phyloP scores from a whole-genome alignment of 2,113 vertebrate species.

The Anseranas semipalmata region DNA sequence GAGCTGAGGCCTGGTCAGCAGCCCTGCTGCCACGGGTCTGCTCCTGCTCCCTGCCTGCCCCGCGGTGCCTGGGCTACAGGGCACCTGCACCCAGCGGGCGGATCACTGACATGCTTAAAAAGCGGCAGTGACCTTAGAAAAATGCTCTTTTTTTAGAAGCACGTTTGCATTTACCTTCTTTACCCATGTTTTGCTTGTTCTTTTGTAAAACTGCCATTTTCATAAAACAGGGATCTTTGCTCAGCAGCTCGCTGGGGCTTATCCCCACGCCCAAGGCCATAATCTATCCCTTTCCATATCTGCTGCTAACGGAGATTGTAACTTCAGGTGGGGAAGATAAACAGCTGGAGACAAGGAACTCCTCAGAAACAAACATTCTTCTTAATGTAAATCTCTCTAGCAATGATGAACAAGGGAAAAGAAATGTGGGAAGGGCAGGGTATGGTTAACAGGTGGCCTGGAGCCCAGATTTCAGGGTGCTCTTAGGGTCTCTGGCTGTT shows the following conservation, averaged over 20 bases:
- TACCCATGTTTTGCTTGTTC: not conserved
- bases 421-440: not conserved
- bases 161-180: not conserved
- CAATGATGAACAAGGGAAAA: not conserved
- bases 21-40: fast-evolving
- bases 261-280: not conserved
- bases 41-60: not conserved
- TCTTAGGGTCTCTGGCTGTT: not conserved
- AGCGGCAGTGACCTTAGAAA: not conserved
- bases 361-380: not conserved
- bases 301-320: not conserved
- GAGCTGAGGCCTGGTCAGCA: not conserved
- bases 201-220: not conserved
- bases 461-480: not conserved
- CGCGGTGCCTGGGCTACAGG: not conserved
- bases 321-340: not conserved
- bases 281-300: not conserved
- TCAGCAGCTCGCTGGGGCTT: not conserved
- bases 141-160: not conserved
- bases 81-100: not conserved
- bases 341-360: not conserved
- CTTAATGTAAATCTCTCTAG: not conserved
- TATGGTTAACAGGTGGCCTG: not conserved
- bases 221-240: not conserved
- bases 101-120: not conserved